Percentiles rank a stretch among this genome's conserved stretches.
phyloP scores from a whole-genome alignment of 2,888 invertebrate genomes.

The Pyrocoelia pectoralis region DNA sequence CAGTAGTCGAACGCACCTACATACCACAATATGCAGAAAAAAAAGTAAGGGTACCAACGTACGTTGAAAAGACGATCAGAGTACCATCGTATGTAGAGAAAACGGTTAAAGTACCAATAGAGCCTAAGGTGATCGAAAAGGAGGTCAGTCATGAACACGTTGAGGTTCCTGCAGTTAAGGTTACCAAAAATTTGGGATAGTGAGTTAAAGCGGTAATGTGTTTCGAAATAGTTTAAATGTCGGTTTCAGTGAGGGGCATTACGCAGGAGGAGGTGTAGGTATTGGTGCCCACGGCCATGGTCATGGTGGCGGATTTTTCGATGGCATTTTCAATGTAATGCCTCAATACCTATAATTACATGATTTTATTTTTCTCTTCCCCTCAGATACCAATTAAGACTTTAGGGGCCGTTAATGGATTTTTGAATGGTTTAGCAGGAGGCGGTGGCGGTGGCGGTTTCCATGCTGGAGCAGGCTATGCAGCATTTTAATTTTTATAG shows the following conservation, averaged over 20 bases:
- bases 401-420: slow-evolving; percentile 69
- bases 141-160: slow-evolving; percentile 46
- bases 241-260: slow-evolving; percentile 35
- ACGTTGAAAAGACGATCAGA: slow-evolving; percentile 55
- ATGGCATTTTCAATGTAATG: slow-evolving; percentile 24
- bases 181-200: background rate
- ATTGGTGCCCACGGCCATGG: slow-evolving; percentile 15
- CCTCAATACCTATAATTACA: background rate
- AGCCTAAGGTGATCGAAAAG: slow-evolving; percentile 54
- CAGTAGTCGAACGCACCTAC: slow-evolving; percentile 54
- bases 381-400: slow-evolving; percentile 73
- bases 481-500: too few species aligned
- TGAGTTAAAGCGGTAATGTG: too few species aligned
- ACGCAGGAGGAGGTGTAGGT: slow-evolving; percentile 33
- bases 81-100: slow-evolving; percentile 56
- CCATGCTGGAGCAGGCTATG: background rate
- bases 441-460: slow-evolving; percentile 30
- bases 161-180: slow-evolving; percentile 10
- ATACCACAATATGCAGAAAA: slow-evolving; percentile 57
- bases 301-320: slow-evolving; percentile 15
- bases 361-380: slow-evolving; percentile 39
- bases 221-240: slow-evolving; percentile 20
- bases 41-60: slow-evolving; percentile 54
- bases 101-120: slow-evolving; percentile 51
- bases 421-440: slow-evolving; percentile 65